Conservation (phyloP, 1,140 invertebrate species). For the Battus philenor region DNA sequence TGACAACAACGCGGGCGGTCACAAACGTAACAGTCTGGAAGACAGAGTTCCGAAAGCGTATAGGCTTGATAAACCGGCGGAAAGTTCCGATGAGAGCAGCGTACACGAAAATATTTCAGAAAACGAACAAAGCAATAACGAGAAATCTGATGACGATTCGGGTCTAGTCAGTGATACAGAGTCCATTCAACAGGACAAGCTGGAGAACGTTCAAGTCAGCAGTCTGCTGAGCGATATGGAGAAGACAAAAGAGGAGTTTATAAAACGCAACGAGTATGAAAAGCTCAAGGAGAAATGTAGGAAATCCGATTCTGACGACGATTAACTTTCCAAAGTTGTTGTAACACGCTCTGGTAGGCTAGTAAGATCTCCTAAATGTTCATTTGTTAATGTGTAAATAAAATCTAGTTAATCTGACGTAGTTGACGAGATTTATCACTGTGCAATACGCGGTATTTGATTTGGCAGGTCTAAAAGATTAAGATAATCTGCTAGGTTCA, state of each 20-base stretch:
- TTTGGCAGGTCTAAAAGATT: too few relatives aligned
- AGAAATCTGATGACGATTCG: slow-evolving; percentile 46
- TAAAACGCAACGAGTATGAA: slow-evolving; percentile 59
- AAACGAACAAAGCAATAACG: slow-evolving; percentile 19
- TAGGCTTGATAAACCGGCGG: slow-evolving; percentile 31
- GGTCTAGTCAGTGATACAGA: slow-evolving; percentile 48
- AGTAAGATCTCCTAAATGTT: too few relatives aligned
- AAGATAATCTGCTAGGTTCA: too few relatives aligned
- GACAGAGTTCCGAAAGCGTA: slow-evolving; percentile 66
- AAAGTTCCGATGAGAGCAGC: slow-evolving; percentile 37
- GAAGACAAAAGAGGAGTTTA: slow-evolving; percentile 53
- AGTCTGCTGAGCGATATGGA: slow-evolving; percentile 61
- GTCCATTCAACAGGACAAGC: slow-evolving; percentile 21
- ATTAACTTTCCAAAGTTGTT: too few relatives aligned
- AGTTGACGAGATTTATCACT: too few relatives aligned
- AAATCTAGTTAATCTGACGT: too few relatives aligned
- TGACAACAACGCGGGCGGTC: background rate
- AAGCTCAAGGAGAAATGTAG: slow-evolving; percentile 60
- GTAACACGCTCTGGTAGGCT: too few relatives aligned
- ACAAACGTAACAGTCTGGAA: slow-evolving; percentile 26
- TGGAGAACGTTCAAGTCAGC: slow-evolving; percentile 52
- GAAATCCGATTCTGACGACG: slow-evolving; percentile 48
- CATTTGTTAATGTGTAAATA: too few relatives aligned
- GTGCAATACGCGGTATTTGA: too few relatives aligned
- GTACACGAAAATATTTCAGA: slow-evolving; percentile 25